phyloP scores from a whole-genome alignment of 2,113 vertebrate species.

The Phalacrocorax aristotelis region DNA sequence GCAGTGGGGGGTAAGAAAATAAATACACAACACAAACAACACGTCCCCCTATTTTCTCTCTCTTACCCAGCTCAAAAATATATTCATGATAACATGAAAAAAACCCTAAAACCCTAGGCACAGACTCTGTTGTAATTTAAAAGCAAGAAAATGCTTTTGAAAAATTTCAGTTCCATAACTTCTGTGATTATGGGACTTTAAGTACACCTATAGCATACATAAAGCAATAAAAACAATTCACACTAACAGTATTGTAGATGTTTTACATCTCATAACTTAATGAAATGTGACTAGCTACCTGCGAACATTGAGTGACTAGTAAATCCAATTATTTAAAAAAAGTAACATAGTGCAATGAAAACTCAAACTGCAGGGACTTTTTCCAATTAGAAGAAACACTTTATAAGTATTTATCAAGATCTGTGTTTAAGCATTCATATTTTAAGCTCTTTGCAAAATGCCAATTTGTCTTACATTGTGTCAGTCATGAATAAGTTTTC shows the following conservation, averaged over 20 bases:
- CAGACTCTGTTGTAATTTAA: background rate
- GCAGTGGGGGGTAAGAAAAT: fast-evolving
- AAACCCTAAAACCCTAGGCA: background rate
- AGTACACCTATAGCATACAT: background rate
- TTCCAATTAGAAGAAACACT: background rate
- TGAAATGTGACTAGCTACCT: background rate
- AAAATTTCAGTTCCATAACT: background rate
- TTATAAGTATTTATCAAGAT: background rate
- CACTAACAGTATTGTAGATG: background rate
- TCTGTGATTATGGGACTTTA: background rate
- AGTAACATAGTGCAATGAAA: background rate
- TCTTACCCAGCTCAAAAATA: background rate
- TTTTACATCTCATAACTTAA: background rate
- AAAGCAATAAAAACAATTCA: background rate
- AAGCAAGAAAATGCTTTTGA: background rate
- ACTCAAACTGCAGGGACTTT: background rate
- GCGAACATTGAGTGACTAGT: background rate
- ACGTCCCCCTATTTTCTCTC: background rate
- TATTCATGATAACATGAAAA: background rate
- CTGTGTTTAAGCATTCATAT: background rate
- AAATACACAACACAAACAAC: background rate
- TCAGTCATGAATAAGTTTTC: background rate
- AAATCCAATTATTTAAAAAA: background rate
- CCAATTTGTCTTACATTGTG: background rate
- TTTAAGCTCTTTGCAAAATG: background rate